Evolutionary conservation across 2,888 invertebrate species (phyloP).

Genomic region (Graphium colonna): DNA sequence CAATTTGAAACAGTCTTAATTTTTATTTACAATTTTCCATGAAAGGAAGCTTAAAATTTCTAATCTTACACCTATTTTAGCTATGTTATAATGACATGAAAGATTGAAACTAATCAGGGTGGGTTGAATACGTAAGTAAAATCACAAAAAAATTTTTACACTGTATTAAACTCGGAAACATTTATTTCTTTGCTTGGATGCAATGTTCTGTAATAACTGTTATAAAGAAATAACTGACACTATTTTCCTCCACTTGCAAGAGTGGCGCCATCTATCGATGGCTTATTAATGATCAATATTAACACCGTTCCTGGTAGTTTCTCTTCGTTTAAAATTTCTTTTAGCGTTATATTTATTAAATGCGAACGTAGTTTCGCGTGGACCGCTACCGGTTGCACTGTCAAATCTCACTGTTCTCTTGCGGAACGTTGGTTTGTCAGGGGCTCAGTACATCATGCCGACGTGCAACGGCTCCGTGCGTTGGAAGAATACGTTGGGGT

Average conservation of each 20-base stretch:
- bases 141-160: constrained; percentile 52
- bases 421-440: constrained; percentile 74
- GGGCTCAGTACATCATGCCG: constrained; percentile 92
- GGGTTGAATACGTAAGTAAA: constrained; percentile 54
- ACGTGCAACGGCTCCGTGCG: constrained; percentile 90
- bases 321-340: constrained; percentile 2
- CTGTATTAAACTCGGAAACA: no score
- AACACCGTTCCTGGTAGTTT: not conserved
- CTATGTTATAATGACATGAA: constrained; percentile 43
- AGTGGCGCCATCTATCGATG: no score
- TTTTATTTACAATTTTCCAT: constrained; percentile 68
- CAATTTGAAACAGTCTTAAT: constrained; percentile 53
- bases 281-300: no score
- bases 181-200: no score
- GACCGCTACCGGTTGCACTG: constrained; percentile 50
- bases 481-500: constrained; percentile 95
- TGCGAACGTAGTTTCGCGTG: no score
- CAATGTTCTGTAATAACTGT: no score
- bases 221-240: no score
- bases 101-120: constrained; percentile 52
- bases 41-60: constrained; percentile 41
- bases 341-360: not conserved
- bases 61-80: constrained; percentile 36
- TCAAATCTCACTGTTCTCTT: constrained; percentile 72
- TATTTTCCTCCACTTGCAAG: no score